phyloP scores from a whole-genome alignment of 2,797 vertebrate genomes.

The Sebastes hubbsi region DNA sequence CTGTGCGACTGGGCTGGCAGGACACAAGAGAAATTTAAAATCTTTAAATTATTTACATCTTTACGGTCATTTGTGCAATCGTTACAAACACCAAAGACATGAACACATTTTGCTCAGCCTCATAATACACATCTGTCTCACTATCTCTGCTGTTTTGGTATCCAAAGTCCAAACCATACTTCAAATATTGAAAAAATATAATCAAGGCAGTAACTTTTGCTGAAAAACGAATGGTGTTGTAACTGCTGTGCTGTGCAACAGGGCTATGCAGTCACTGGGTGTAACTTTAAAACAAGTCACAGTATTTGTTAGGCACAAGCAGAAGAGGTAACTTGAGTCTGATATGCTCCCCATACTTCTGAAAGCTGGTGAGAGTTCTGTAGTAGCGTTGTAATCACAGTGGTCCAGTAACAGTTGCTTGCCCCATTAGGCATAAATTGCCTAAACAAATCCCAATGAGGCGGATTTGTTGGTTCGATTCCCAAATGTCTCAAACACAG shows the following conservation, averaged over 20 bases:
- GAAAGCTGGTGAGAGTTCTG: constrained; percentile 21
- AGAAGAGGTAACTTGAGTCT: background rate
- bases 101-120: background rate
- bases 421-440: accelerated
- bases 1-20: too few species aligned
- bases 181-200: background rate
- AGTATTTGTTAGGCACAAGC: background rate
- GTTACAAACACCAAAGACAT: background rate
- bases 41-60: background rate
- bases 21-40: background rate
- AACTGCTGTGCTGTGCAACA: background rate
- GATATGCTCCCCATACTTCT: constrained; percentile 35
- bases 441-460: background rate
- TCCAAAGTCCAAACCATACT: background rate
- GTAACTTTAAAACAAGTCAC: background rate
- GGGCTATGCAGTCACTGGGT: background rate
- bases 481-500: constrained; percentile 70
- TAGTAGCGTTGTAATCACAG: constrained; percentile 42
- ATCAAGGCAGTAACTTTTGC: background rate
- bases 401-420: constrained; percentile 36
- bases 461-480: constrained; percentile 25
- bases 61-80: background rate
- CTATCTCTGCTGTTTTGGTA: background rate
- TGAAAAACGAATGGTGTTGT: background rate
- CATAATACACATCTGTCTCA: background rate